Evolutionary conservation across 2,113 vertebrate genomes (phyloP).

Genomic region (Thunnus thynnus): DNA sequence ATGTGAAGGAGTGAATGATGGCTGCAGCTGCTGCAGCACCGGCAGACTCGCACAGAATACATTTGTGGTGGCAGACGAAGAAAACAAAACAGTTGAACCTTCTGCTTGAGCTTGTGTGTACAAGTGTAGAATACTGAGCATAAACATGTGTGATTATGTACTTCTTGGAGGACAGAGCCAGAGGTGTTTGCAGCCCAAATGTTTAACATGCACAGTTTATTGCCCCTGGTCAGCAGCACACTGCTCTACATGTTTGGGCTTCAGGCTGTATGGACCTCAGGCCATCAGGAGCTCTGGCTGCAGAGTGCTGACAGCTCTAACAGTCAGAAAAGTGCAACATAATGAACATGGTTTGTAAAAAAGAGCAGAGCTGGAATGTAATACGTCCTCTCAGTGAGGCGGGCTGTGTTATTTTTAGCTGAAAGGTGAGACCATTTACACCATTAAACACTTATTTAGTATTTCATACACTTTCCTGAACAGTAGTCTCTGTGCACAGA

Average conservation of each 20-base stretch:
- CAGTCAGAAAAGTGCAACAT: not conserved
- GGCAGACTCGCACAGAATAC: not conserved
- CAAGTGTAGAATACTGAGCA: not conserved
- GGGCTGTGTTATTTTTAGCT: no score
- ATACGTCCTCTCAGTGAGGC: not conserved
- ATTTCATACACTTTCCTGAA: no score
- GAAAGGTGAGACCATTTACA: no score
- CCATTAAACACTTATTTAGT: no score
- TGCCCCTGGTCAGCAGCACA: not conserved
- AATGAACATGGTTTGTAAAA: not conserved
- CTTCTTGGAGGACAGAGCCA: not conserved
- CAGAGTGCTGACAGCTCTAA: not conserved
- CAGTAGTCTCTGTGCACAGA: no score
- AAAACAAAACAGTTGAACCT: not conserved
- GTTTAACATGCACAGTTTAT: not conserved
- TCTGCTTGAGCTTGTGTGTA: no score
- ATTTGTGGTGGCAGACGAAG: not conserved
- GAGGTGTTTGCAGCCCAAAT: not conserved
- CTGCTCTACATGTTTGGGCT: not conserved
- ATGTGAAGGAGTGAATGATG: constrained; percentile 9
- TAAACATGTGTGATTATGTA: not conserved
- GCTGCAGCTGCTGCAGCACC: constrained; percentile 10
- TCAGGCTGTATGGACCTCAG: not conserved
- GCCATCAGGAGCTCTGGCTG: not conserved
- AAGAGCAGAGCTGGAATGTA: not conserved